Base-by-base conservation (phyloP, 2,113 vertebrate species). In the Benitochromis conjunctus region DNA sequence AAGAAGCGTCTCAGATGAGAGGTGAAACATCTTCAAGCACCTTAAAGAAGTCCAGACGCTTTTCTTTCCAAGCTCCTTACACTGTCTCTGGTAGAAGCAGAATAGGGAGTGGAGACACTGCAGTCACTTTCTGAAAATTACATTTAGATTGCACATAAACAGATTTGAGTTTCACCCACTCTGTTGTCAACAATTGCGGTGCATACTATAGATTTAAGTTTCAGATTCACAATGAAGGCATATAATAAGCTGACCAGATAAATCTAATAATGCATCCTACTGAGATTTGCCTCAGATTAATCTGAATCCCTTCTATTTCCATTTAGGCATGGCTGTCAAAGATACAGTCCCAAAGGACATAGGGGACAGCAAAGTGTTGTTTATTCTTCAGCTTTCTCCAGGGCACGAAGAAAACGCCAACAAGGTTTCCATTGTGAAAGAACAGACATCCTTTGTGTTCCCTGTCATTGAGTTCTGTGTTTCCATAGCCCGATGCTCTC, bases 361-460 rank as follows among this genome's bases (percentile, higher is more conserved):
- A 3, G 38, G 85, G 76, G 79, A 90, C 89, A 91, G 86, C 87
- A 93, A 93, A 95, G 87, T 83, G 82, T 86, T 95, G 94, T 95
- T 95, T 93, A 94, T 92, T 92, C 88, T 93, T 90, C 79, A 58
- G 54, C 85, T 90, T 88, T 90, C 79, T 91, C 56, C 60, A 80
- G 82, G 86, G 86, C 83, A 88, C 41, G 64, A 80, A 84, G 78
- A 88, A 93, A 90, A 92, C 71, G 82, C 84, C 84, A 90, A 95
- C 94, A 95, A 91, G 80, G 90, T 95, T 95, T 92, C 86, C 88
- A 91, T 95, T 95, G 95, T 95, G 87, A 85, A 89, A 88, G 91
- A 94, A 96, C 95, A 96, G 89, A 88, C 83, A 16, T 92, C 87
- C 92, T 95, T 96, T 96, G 94, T 95, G 85, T 79, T 79, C 78